Evolutionary conservation across 2,797 vertebrate genomes (phyloP), one percentile per base, ranked within the genome.

Genomic region (Periophthalmus magnuspinnatus): DNA sequence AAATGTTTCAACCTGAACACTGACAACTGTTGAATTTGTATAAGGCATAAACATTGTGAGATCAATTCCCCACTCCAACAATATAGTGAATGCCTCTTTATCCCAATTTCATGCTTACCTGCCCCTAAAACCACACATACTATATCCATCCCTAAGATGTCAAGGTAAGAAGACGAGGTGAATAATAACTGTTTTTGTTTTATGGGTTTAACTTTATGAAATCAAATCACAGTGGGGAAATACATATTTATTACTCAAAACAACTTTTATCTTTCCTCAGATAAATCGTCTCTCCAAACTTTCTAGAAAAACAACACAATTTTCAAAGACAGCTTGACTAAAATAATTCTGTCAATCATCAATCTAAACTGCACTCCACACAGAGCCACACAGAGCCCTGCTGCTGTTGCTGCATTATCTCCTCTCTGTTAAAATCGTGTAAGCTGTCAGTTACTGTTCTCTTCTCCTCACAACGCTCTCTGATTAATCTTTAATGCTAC

Each of bases 401-500:
- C 60, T 41, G 47, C 24, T 0, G 56, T 70, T 55, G 45, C 41
- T 16, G 75, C 17, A 5, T 21, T 65, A 75, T 71, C 63, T 1
- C 47, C 0, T 11, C 54, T 77, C 47, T 62, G 34, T 84, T 71
- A 78, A 77, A 83, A 67, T 77, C 55, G 55, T 50, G 75, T 78
- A 77, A 75, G 80, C 36, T 22, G 32, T 76, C 77, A 75, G 63
- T 80, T 77, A 75, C 67, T 45, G 61, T 74, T 75, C 67, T 71
- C 65, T 6, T 66, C 66, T 68, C 58, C 66, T 67, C 67, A 14
- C 6, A 45, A n/a, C 6, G 36, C 73, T 54, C 5, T 67, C 73
- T 66, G 71, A 83, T 82, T 70, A 76, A 82, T 75, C 71, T 82
- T 79, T 79, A 70, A 84, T 77, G 48, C 65, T 48, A 72, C 61